Percentiles rank a stretch among this genome's conserved stretches.
These are phyloP conservation scores for Bergia puertoricense DNA, from an alignment of 92 coral and sea anemone genomes.

Conservation along the genomic window DNA sequence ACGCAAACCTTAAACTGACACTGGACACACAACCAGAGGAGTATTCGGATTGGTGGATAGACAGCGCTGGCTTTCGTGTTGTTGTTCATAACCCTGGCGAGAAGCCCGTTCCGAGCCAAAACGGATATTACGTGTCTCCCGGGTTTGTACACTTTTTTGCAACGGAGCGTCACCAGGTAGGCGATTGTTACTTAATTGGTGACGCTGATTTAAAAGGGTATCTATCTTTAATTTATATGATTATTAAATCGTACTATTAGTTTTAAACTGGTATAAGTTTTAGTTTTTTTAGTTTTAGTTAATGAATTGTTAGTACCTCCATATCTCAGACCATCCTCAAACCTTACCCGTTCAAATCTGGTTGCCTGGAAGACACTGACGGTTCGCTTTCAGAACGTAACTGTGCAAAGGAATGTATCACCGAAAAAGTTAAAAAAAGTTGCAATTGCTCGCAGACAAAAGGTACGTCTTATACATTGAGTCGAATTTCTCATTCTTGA, in stretches of 20 bases:
- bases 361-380: background rate
- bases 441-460: background rate
- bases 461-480: background rate
- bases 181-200: background rate
- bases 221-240: too few species aligned
- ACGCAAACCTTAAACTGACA: background rate
- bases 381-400: background rate
- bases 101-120: background rate
- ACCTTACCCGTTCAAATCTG: background rate
- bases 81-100: constrained; percentile 22
- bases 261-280: too few species aligned
- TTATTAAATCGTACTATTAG: too few species aligned
- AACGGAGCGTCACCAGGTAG: constrained; percentile 9
- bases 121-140: constrained; percentile 15
- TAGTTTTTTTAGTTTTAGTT: too few species aligned
- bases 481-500: background rate
- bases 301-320: too few species aligned
- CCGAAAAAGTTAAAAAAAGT: too few species aligned
- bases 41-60: background rate
- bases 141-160: constrained; percentile 23
- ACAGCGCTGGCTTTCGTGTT: constrained; percentile 7
- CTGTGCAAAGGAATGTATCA: background rate
- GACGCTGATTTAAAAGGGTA: too few species aligned
- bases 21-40: constrained; percentile 10
- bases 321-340: background rate